Conservation (phyloP, 2,888 invertebrate species). For the Rhodophaea formosa region DNA sequence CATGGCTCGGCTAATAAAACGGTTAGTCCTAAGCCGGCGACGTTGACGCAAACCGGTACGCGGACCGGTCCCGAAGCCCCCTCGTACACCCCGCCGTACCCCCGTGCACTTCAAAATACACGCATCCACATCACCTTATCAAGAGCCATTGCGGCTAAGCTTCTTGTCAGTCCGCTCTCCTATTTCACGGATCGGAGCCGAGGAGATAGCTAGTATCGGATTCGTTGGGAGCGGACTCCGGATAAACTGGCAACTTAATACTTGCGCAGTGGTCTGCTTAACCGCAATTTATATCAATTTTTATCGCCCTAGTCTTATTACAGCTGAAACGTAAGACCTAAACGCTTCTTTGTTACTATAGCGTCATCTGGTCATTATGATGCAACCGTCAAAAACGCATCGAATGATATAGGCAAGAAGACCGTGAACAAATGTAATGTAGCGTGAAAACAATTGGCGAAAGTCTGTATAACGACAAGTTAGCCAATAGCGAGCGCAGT, state of each 20-base stretch:
- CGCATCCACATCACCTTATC: slow-evolving; percentile 74
- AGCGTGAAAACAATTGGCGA: slow-evolving; percentile 80
- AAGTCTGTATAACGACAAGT: slow-evolving; percentile 70
- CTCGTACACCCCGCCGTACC: slow-evolving; percentile 46
- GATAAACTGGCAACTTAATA: slow-evolving; percentile 62
- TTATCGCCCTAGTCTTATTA: slow-evolving; percentile 25
- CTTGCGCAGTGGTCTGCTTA: slow-evolving; percentile 50
- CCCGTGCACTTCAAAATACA: slow-evolving; percentile 67
- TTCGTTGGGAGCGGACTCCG: slow-evolving; percentile 55
- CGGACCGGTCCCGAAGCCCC: slow-evolving; percentile 65
- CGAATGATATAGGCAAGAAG: slow-evolving; percentile 54
- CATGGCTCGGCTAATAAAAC: slow-evolving; percentile 77
- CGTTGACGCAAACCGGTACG: slow-evolving; percentile 75
- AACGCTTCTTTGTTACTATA: slow-evolving; percentile 11
- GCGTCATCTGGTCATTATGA: slow-evolving; percentile 38
- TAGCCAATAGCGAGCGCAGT: slow-evolving; percentile 72
- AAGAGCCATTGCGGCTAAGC: slow-evolving; percentile 65
- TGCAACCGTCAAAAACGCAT: slow-evolving; percentile 54
- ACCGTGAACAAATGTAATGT: slow-evolving; percentile 68
- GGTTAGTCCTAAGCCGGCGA: slow-evolving; percentile 71
- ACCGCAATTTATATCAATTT: slow-evolving; percentile 61
- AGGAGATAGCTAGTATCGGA: slow-evolving; percentile 57
- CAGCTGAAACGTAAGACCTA: neutral
- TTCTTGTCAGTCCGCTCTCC: slow-evolving; percentile 65
- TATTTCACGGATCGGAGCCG: slow-evolving; percentile 60